A percentile compares a stretch with the other conserved stretches of the same genome.
phyloP scores from a whole-genome alignment of 2,797 vertebrate species.

The Galagoides demidoff region DNA sequence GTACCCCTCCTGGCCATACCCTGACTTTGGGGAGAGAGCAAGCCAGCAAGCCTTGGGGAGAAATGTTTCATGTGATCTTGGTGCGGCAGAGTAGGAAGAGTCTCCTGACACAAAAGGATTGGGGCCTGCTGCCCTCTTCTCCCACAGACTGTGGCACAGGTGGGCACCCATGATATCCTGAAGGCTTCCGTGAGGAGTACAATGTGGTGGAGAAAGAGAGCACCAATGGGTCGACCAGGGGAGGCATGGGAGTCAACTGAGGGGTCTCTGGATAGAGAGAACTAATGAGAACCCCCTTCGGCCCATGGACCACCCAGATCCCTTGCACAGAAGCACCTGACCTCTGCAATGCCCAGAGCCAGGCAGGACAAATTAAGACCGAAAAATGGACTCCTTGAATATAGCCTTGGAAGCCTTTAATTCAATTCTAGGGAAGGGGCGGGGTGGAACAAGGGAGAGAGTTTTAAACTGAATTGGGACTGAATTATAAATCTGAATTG shows the following conservation, averaged over 20 bases:
- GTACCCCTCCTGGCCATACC: neutral
- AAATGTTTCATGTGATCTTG: neutral
- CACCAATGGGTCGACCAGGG: neutral
- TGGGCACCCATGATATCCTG: neutral
- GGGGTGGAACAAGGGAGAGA: neutral
- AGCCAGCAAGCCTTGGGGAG: neutral
- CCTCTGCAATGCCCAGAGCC: neutral
- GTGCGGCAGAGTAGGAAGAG: neutral
- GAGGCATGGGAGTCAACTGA: neutral
- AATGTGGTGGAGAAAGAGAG: neutral
- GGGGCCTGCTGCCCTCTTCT: neutral
- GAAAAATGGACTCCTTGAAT: neutral
- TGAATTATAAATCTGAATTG: constrained; percentile 63
- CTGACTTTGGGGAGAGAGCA: neutral
- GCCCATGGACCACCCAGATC: neutral
- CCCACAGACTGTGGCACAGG: neutral
- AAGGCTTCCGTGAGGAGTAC: neutral
- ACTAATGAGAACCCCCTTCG: neutral
- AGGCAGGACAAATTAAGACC: neutral
- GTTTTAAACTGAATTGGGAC: constrained; percentile 52
- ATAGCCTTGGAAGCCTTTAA: neutral
- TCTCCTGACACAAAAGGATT: neutral
- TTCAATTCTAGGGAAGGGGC: neutral
- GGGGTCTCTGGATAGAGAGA: neutral
- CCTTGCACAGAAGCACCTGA: neutral